Evolutionary conservation across 2,797 vertebrate species (phyloP).

Genomic region (Erethizon dorsatum): DNA sequence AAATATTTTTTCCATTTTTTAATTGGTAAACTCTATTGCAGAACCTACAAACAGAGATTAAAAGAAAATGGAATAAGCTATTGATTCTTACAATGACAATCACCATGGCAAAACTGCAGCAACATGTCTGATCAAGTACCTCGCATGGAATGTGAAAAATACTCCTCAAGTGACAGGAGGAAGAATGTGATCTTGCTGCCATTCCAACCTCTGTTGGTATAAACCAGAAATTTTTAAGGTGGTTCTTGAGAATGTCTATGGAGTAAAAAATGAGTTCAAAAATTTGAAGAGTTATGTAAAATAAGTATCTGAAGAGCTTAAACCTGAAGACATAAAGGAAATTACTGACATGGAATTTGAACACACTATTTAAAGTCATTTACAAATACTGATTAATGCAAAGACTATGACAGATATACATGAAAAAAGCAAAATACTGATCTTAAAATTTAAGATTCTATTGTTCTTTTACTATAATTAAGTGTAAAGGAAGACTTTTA

Average conservation of each 20-base stretch:
- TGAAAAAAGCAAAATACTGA: background rate
- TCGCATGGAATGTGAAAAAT: constrained; percentile 87
- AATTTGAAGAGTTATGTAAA: constrained; percentile 63
- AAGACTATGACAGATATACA: background rate
- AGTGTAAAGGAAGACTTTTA: background rate
- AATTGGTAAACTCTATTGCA: constrained; percentile 28
- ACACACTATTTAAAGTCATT: background rate
- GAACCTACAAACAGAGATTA: constrained; percentile 65
- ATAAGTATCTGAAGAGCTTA: constrained; percentile 45
- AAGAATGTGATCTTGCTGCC: constrained; percentile 85
- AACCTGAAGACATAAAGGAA: constrained; percentile 51
- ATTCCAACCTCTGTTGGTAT: constrained; percentile 82
- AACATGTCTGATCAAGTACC: constrained; percentile 79
- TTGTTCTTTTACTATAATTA: constrained; percentile 7
- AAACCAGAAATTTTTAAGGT: constrained; percentile 86
- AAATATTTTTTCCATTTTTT: constrained; percentile 51
- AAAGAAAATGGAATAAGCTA: constrained; percentile 80
- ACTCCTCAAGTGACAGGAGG: constrained; percentile 86
- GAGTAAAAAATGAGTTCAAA: constrained; percentile 75
- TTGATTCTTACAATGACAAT: constrained; percentile 78
- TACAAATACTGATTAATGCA: constrained; percentile 23
- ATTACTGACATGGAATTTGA: background rate
- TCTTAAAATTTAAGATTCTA: constrained; percentile 43
- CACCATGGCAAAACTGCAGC: constrained; percentile 80
- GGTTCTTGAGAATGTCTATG: constrained; percentile 74